Evolutionary conservation across 2,797 vertebrate genomes (phyloP), one percentile per base, ranked within the genome.

Genomic region (Arnoldichthys spilopterus): DNA sequence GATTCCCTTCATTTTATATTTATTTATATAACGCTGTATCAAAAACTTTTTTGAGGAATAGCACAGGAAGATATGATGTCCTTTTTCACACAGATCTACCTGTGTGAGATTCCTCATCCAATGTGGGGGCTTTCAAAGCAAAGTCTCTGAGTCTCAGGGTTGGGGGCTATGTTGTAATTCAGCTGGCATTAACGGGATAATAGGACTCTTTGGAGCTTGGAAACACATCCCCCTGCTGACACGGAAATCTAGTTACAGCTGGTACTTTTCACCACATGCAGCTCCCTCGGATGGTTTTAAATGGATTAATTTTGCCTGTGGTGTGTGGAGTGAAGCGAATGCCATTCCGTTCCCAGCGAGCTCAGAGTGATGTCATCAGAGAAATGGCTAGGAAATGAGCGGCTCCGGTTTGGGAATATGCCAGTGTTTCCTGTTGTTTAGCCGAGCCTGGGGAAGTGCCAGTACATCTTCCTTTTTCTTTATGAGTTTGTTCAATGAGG

Each of bases 301-400:
- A 85, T 82, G 56, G 82, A 82, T 82, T 49, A 54, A 34, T 73
- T 81, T 71, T 32, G 34, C 77, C 40, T 28, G 59, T 51, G 62
- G 63, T 64, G 76, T 24, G 5, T 66, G 16, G 69, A 77, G 37
- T 18, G 32, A 68, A 66, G 59, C 67, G 59, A 68, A 59, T 40
- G 47, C 26, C 6, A 47, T 68, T 62, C 30, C 34, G 51, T 63
- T 79, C 30, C 18, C 63, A 56, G 74, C 49, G 59, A 79, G 74
- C 28, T 51, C 5, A 34, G 43, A 67, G 72, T 79, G 72, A 79
- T 75, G 68, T 78, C 79, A 69, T 75, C 58, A 22, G 67, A 62
- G 18, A 56, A 34, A 49, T 34, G 53, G 47, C 8, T 45, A 37
- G 45, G 37, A 69, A 56, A 71, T 56, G 71, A 67, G 71, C 13